These are phyloP conservation scores for Lissonota sp. DNA, from an alignment of 2,888 invertebrate species.

Conservation along the genomic window DNA sequence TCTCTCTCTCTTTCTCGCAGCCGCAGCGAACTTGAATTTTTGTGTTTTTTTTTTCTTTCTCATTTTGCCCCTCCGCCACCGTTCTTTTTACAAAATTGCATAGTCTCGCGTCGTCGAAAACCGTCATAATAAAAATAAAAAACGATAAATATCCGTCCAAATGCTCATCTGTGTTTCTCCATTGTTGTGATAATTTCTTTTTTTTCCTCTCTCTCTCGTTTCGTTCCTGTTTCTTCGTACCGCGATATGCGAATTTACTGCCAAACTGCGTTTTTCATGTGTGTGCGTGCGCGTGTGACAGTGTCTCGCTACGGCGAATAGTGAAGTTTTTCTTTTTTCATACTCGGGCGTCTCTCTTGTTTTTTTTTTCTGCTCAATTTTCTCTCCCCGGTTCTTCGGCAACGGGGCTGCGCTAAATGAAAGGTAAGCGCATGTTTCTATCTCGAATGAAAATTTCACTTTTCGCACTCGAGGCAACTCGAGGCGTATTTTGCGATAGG, in stretches of 20 bases:
- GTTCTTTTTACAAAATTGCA: conserved; percentile 62
- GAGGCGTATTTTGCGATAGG: background rate
- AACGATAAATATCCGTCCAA: conserved; percentile 71
- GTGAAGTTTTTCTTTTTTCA: conserved; percentile 29
- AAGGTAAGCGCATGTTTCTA: conserved; percentile 71
- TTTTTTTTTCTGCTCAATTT: conserved; percentile 35
- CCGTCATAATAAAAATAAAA: conserved; percentile 72
- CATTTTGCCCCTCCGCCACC: conserved; percentile 7
- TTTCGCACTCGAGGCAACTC: conserved; percentile 9
- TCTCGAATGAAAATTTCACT: conserved; percentile 18
- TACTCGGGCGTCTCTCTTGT: background rate
- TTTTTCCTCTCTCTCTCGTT: too few relatives aligned
- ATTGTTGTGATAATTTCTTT: conserved; percentile 75
- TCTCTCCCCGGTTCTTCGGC: conserved; percentile 34
- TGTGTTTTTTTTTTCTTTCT: conserved; percentile 41
- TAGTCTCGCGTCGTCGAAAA: conserved; percentile 71
- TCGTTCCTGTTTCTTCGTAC: too few relatives aligned
- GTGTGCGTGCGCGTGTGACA: conserved; percentile 28
- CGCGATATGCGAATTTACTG: conserved; percentile 72
- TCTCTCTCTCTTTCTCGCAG: background rate
- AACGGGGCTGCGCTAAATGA: conserved; percentile 74
- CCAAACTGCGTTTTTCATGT: conserved; percentile 65
- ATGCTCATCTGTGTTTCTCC: conserved; percentile 74
- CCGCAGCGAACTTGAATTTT: conserved; percentile 10
- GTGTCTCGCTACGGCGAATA: conserved; percentile 22